Evolutionary conservation across 2,113 vertebrate species (phyloP).

Genomic region (Apteryx owenii): DNA sequence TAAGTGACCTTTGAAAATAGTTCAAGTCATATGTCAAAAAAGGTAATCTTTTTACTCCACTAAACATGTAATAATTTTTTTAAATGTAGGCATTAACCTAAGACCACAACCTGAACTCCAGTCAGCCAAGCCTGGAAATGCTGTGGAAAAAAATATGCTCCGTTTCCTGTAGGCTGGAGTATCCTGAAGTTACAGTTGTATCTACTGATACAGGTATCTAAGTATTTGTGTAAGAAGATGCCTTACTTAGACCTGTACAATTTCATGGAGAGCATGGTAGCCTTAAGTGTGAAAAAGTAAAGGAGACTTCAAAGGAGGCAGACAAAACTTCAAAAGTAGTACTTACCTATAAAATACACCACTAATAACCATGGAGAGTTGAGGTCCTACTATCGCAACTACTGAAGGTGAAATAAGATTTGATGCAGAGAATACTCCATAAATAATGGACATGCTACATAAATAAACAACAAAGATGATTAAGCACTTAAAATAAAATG

Average conservation of each 20-base stretch:
- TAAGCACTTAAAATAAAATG: background rate
- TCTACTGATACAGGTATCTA: background rate
- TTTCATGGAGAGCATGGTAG: background rate
- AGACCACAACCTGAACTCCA: background rate
- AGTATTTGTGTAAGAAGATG: background rate
- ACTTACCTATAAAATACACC: slow-evolving; percentile 94
- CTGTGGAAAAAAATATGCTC: background rate
- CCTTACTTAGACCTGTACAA: background rate
- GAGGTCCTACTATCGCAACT: slow-evolving; percentile 89
- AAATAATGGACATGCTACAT: slow-evolving; percentile 94
- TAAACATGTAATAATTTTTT: background rate
- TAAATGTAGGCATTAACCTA: background rate
- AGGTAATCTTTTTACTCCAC: background rate
- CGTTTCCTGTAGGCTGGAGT: background rate
- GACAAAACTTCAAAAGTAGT: background rate
- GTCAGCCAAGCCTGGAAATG: background rate
- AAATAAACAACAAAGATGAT: background rate
- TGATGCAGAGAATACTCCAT: slow-evolving; percentile 94
- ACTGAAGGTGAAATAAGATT: slow-evolving; percentile 94
- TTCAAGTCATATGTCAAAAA: background rate
- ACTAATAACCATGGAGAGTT: slow-evolving; percentile 92
- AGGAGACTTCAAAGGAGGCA: background rate
- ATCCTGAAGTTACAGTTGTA: background rate
- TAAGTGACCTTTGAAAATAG: background rate
- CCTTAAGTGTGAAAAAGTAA: background rate